Percentiles rank a stretch among this genome's conserved stretches.
phyloP scores from a whole-genome alignment of 2,113 vertebrate species.

The Dryoscopus gambensis region DNA sequence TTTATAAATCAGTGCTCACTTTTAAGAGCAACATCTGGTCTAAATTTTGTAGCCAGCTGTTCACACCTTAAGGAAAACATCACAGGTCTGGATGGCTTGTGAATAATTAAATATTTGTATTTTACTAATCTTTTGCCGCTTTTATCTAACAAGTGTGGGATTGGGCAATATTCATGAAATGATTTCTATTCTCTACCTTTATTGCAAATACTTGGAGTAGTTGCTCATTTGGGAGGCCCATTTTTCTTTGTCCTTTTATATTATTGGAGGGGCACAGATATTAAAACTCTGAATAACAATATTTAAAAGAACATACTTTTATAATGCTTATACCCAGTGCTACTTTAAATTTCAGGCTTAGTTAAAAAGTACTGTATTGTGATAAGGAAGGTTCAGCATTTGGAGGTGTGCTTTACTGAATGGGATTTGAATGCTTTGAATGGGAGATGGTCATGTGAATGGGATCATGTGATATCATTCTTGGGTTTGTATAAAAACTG shows the following conservation, averaged over 20 bases:
- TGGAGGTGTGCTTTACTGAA: not conserved
- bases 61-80: slow-evolving; percentile 50
- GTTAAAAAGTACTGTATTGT: not conserved
- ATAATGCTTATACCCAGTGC: not conserved
- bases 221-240: not conserved
- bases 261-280: no score
- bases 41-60: slow-evolving; percentile 53
- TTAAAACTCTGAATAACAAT: not conserved
- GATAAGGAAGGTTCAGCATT: not conserved
- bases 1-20: slow-evolving; percentile 26
- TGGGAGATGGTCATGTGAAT: not conserved
- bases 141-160: not conserved
- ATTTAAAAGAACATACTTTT: not conserved
- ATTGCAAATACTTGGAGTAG: not conserved
- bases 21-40: slow-evolving; percentile 53
- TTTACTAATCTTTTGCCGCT: not conserved
- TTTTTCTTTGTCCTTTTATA: not conserved
- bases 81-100: slow-evolving; percentile 22
- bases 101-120: slow-evolving; percentile 50
- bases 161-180: not conserved
- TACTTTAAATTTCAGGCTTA: not conserved
- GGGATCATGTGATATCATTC: not conserved
- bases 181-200: not conserved
- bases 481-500: not conserved
- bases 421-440: not conserved